Evolutionary conservation across 2,888 invertebrate species (phyloP).

Genomic region (Lycocerus yunnanus): DNA sequence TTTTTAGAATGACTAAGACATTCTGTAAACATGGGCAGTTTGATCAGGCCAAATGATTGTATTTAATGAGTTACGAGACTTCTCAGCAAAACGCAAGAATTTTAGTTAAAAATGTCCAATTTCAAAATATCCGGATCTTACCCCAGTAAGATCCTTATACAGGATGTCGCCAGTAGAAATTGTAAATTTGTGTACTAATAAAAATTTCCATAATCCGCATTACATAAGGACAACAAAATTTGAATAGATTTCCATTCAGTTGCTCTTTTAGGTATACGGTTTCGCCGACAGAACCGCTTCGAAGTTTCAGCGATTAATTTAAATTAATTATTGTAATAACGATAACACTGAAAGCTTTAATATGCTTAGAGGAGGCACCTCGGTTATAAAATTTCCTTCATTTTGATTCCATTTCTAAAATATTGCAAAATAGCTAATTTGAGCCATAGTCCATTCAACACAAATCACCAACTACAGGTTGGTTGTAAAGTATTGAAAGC

Average conservation of each 20-base stretch:
- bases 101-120: too few species aligned
- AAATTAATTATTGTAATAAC: not conserved
- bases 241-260: not conserved
- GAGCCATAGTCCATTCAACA: not conserved
- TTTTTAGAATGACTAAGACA: not conserved
- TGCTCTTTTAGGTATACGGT: not conserved
- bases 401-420: not conserved
- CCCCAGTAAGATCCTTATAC: not conserved
- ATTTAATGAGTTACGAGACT: not conserved
- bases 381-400: not conserved
- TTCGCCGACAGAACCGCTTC: not conserved
- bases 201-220: not conserved
- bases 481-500: too few species aligned
- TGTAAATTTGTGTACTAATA: not conserved
- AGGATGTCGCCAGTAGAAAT: not conserved
- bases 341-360: not conserved
- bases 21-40: not conserved
- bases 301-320: not conserved
- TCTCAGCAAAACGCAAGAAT: not conserved
- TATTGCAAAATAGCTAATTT: not conserved
- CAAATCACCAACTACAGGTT: not conserved
- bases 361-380: not conserved
- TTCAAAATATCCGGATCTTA: too few species aligned
- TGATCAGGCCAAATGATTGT: not conserved
- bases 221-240: not conserved